Evolutionary conservation across 2,797 vertebrate species (phyloP), one percentile per base, ranked within the genome.

Genomic region (Melanotaenia maccullochi): DNA sequence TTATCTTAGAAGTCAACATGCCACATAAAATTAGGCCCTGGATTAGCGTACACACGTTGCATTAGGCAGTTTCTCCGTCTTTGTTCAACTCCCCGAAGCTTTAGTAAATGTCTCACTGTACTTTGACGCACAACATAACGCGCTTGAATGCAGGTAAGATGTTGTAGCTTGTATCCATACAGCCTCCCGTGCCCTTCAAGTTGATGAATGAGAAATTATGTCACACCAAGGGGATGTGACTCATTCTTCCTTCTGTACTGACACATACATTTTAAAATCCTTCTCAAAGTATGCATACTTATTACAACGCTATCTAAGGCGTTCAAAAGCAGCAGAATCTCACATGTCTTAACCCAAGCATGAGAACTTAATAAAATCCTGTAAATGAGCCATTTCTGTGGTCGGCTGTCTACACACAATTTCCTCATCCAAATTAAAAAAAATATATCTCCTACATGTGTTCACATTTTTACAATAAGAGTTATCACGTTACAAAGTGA

Each of bases 1-100:
- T 70, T 68, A 24, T 68, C 56, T 9, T 60, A 51, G 2, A 42
- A 60, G 32, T 68, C 66, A 8, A 60, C 66, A 28, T 60, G 67
- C 57, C 57, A 52, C 57, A 60, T 28, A 14, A 40, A 60, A 32
- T 69, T 40, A 32, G 58, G 44, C 16, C 57, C 57, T 51, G 44
- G 22, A 14, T 60, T 60, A 28, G 35, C 24, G 12, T 47, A 20
- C 25, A 18, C 20, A 2, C 16, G 24, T 54, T 12, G 12, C 24
- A 25, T 54, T 12, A 54, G 6, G 51, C 12, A 3, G 13, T 54
- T 64, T 24, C 30, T 64, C 12, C 32, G 30, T 51, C 47, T 52
- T 52, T 35, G 47, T 5, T 52, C 30, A 22, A 51, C 30, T 22
- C n/a, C n/a, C 14, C 9, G 18, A 24, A 51, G 33, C n/a, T 51